These are phyloP conservation scores for Blomia tropicalis DNA, from an alignment of 2,888 invertebrate species.

Conservation along the genomic window DNA sequence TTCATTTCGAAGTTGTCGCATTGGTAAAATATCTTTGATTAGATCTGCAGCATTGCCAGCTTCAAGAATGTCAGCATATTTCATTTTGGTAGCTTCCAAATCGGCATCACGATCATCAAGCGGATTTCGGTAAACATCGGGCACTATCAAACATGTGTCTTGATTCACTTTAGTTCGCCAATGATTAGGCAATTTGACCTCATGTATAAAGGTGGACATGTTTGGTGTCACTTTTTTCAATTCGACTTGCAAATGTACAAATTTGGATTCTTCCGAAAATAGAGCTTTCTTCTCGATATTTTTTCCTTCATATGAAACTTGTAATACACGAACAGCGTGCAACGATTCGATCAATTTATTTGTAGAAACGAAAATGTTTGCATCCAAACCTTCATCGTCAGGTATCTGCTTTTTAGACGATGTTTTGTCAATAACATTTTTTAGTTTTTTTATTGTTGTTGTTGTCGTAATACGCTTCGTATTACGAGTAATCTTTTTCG, in stretches of 20 bases:
- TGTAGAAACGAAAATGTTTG: neutral
- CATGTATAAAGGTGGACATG: slow-evolving; percentile 20
- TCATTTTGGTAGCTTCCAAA: slow-evolving; percentile 18
- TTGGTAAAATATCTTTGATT: slow-evolving; percentile 47
- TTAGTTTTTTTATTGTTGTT: neutral
- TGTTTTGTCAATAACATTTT: neutral
- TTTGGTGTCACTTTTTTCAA: slow-evolving; percentile 26
- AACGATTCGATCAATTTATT: neutral
- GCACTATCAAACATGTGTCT: slow-evolving; percentile 25
- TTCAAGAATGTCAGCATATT: slow-evolving; percentile 7
- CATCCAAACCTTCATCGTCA: neutral
- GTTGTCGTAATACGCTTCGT: too few relatives aligned
- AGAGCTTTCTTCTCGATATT: neutral
- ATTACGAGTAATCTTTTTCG: too few relatives aligned
- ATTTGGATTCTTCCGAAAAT: neutral
- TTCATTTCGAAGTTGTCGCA: slow-evolving; percentile 61
- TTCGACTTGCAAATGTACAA: slow-evolving; percentile 25
- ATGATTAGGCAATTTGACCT: slow-evolving; percentile 20
- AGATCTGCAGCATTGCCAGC: slow-evolving; percentile 10
- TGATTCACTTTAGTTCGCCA: neutral
- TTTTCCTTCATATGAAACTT: neutral
- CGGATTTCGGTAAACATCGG: slow-evolving; percentile 14
- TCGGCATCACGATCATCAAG: slow-evolving; percentile 23
- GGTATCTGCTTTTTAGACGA: neutral
- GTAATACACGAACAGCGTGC: neutral